Base-by-base conservation (phyloP, 2,888 invertebrate species). In the Morpho helenor region DNA sequence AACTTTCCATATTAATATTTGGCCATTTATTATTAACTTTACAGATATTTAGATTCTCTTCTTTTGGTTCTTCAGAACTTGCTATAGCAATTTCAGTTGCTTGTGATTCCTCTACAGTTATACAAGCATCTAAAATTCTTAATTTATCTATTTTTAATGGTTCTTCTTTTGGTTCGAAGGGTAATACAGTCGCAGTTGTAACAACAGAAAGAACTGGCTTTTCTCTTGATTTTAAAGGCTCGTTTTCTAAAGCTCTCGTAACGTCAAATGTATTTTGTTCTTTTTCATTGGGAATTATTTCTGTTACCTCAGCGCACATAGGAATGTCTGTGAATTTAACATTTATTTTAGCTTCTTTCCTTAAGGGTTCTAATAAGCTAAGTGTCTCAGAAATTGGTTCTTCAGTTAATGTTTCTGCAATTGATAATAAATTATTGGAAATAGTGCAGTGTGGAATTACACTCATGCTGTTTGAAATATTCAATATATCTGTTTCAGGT, bases 211-310 rank as follows among this genome's bases (percentile, higher is more conserved):
- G 62, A 0, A 58, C 42, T 7, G 61, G 41, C 9, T 56, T 49
- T 45, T 66, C 68, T 31, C 63, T 49, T 46, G 50, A 56, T 50
- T 60, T 48, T 23, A 62, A 63, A 23, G 62, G 60, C 59, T 63
- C 57, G 53, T 57, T 56, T 51, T 60, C 22, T 1, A 39, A 49
- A n/a, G 60, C 10, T 22, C 53, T 57, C 54, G 54, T 52, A 51
- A 62, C 53, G 53, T 67, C 60, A 22, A 69, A 57, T 40, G 56
- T 46, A 42, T 69, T 59, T 42, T 63, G 56, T 58, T 66, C 61
- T 4, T 59, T 61, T 65, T 76, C 70, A 62, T 61, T 65, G 4
- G 60, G 59, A 65, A 69, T 61, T 47, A 69, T 63, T 56, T 75
- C 66, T 42, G 66, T 65, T 16, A 64, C 59, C 60, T 70, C 64